Evolutionary conservation across 2,888 invertebrate species (phyloP).

Genomic region (Nomada fucata): DNA sequence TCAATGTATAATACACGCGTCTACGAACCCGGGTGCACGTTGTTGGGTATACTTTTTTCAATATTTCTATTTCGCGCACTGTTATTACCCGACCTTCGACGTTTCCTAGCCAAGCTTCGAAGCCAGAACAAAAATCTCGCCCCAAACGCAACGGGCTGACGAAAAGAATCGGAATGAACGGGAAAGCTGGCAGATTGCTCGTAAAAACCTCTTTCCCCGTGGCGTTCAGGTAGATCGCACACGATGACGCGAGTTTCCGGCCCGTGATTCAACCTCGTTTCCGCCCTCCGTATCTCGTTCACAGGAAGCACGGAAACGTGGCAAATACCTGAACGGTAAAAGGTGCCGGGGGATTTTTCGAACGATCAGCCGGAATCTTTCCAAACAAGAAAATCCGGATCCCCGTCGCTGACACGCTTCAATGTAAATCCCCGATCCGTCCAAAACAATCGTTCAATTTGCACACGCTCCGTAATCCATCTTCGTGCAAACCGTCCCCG

Average conservation of each 20-base stretch:
- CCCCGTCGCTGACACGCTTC: neutral
- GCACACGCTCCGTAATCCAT: neutral
- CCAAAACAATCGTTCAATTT: neutral
- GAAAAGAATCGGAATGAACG: neutral
- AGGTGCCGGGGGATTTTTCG: neutral
- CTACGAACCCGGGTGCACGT: no score
- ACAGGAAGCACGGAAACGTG: slow-evolving; percentile 49
- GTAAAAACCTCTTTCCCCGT: slow-evolving; percentile 29
- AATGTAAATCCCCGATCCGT: slow-evolving; percentile 1
- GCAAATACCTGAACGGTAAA: slow-evolving; percentile 28
- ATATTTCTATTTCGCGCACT: no score
- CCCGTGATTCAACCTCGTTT: slow-evolving; percentile 59
- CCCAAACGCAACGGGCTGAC: neutral
- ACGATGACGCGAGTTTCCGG: slow-evolving; percentile 63
- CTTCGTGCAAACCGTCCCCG: neutral
- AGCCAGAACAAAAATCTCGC: neutral
- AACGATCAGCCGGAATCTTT: neutral
- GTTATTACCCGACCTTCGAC: no score
- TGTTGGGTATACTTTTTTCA: no score
- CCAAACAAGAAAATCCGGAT: neutral
- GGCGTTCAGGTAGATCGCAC: slow-evolving; percentile 44
- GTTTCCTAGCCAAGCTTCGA: no score
- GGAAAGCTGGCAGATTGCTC: slow-evolving; percentile 7
- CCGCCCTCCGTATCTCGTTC: slow-evolving; percentile 53
- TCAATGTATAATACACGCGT: no score